These are phyloP conservation scores for Tenualosa ilisha DNA, from an alignment of 2,797 vertebrate species.

Conservation along the genomic window DNA sequence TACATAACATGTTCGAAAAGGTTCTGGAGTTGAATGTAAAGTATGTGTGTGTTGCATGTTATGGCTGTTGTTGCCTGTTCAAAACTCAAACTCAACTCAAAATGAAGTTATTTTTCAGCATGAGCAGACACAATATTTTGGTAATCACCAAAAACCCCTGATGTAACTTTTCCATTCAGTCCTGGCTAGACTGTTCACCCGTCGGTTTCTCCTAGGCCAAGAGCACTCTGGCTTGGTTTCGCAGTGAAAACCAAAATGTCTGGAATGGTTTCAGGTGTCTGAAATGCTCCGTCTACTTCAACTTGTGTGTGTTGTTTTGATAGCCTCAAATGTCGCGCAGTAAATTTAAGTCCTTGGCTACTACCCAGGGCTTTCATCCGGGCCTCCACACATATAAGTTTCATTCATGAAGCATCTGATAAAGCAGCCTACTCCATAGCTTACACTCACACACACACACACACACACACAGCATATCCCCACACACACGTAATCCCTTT, in stretches of 20 bases:
- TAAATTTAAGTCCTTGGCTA: slow-evolving; percentile 25
- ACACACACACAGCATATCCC: slow-evolving; percentile 18
- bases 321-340: slow-evolving; percentile 13
- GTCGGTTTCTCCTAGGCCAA: slow-evolving; percentile 38
- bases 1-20: neutral
- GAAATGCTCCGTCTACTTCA: slow-evolving; percentile 39
- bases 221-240: slow-evolving; percentile 46
- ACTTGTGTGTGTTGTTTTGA: slow-evolving; percentile 26
- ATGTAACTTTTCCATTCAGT: slow-evolving; percentile 52
- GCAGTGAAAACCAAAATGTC: slow-evolving; percentile 53
- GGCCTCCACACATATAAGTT: neutral
- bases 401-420: slow-evolving; percentile 24
- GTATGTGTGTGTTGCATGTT: neutral
- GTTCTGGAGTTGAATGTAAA: neutral
- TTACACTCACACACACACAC: neutral
- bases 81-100: neutral
- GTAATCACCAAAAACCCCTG: slow-evolving; percentile 35
- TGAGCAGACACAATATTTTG: slow-evolving; percentile 20
- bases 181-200: slow-evolving; percentile 46
- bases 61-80: neutral
- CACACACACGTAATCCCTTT: slow-evolving; percentile 1
- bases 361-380: slow-evolving; percentile 4
- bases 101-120: slow-evolving; percentile 18
- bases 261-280: slow-evolving; percentile 59
- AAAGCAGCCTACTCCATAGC: neutral